phyloP scores from a whole-genome alignment of 2,888 invertebrate genomes.

The Melanostoma mellinum region DNA sequence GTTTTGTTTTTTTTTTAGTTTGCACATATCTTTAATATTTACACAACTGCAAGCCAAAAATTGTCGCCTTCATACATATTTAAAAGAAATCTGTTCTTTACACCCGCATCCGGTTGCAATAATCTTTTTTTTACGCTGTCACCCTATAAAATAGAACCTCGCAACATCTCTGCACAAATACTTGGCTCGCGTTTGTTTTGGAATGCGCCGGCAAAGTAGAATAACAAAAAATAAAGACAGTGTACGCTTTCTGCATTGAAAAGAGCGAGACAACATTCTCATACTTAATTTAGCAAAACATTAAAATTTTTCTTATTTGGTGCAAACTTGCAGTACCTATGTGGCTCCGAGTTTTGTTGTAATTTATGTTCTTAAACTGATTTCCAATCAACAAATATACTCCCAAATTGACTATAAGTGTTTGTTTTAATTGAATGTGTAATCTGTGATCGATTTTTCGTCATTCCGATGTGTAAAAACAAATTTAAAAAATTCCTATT shows the following conservation, averaged over 20 bases:
- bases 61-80: no score
- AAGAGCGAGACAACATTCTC: background rate
- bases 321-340: conserved; percentile 9
- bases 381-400: background rate
- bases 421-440: background rate
- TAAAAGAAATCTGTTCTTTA: no score
- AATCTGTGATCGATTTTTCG: background rate
- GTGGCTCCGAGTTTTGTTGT: conserved; percentile 19
- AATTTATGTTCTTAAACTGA: background rate
- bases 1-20: no score
- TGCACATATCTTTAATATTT: no score
- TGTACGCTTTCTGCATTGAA: background rate
- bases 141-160: conserved; percentile 20
- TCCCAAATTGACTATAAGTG: background rate
- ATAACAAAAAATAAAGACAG: background rate
- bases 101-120: no score
- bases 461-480: background rate
- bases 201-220: background rate
- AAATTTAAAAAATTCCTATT: conserved; percentile 4
- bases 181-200: background rate
- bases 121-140: no score
- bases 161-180: background rate
- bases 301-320: conserved; percentile 32
- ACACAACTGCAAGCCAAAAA: no score
- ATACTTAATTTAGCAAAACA: background rate